phyloP scores from a whole-genome alignment of 2,888 invertebrate species.

The Phania funesta region DNA sequence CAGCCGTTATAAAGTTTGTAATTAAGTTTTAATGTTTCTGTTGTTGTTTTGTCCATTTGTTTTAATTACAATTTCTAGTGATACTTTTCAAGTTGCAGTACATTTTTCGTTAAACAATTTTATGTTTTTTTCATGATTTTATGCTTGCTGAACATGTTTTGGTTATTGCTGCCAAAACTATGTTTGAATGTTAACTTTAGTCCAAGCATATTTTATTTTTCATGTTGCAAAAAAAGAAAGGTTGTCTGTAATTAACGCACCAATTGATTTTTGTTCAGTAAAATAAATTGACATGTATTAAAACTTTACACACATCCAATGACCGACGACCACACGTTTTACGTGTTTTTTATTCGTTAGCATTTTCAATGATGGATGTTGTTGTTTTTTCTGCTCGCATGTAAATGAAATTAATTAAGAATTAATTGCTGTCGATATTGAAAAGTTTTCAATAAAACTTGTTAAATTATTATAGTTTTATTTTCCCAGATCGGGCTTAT shows the following conservation, averaged over 20 bases:
- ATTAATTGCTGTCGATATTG: too few relatives aligned
- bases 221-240: constrained; percentile 12
- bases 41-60: neutral
- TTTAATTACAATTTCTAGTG: neutral
- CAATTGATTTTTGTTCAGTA: constrained; percentile 29
- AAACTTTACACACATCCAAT: neutral
- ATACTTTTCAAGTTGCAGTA: neutral
- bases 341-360: constrained; percentile 4
- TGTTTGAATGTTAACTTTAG: neutral
- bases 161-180: neutral
- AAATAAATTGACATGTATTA: neutral
- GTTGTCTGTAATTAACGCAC: constrained; percentile 20
- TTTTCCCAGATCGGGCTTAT: too few relatives aligned
- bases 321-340: constrained; percentile 5
- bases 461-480: too few relatives aligned
- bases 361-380: too few relatives aligned
- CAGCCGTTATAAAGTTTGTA: neutral
- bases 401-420: too few relatives aligned
- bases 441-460: too few relatives aligned
- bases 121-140: neutral
- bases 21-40: too few relatives aligned
- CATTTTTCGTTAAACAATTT: neutral
- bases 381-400: too few relatives aligned
- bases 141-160: too few relatives aligned
- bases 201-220: neutral